Conservation (phyloP, 2,797 vertebrate species). For the Mus minutoides region DNA sequence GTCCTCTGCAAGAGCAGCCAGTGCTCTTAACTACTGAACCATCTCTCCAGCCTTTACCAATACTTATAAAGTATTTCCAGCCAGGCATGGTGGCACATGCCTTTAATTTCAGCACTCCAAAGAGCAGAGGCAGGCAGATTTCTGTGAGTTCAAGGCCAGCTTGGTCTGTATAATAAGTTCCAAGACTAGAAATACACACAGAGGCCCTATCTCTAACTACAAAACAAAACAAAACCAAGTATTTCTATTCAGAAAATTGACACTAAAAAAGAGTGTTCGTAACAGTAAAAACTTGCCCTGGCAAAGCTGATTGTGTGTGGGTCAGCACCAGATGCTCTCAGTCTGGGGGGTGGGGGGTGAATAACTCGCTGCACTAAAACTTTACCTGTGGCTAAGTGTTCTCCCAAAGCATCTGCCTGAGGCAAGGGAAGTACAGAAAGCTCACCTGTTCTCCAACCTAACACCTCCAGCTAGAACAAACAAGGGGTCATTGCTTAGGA, state of each 20-base stretch:
- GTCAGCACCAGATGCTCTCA: neutral
- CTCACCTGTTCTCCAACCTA: constrained; percentile 3
- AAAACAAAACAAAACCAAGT: neutral
- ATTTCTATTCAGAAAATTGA: constrained; percentile 38
- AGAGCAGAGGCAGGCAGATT: neutral
- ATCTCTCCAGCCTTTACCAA: neutral
- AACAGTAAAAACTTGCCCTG: neutral
- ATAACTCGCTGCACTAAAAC: neutral
- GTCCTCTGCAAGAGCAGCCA: neutral
- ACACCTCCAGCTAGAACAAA: neutral
- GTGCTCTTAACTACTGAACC: neutral
- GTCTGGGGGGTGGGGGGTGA: neutral
- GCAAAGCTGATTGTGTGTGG: neutral
- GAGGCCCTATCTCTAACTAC: neutral
- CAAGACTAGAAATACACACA: neutral
- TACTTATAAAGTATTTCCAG: constrained; percentile 18
- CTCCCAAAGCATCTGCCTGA: constrained; percentile 40
- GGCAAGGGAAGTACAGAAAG: constrained; percentile 39
- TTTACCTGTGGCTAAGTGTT: neutral
- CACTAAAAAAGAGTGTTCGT: neutral
- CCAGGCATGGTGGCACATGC: neutral
- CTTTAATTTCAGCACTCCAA: neutral
- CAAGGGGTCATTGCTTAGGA: neutral
- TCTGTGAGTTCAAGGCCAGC: neutral
- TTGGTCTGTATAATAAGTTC: neutral